A percentile compares a stretch with the other conserved stretches of the same genome.
phyloP scores from a whole-genome alignment of 1,140 invertebrate genomes.

The Pomacea maculata region DNA sequence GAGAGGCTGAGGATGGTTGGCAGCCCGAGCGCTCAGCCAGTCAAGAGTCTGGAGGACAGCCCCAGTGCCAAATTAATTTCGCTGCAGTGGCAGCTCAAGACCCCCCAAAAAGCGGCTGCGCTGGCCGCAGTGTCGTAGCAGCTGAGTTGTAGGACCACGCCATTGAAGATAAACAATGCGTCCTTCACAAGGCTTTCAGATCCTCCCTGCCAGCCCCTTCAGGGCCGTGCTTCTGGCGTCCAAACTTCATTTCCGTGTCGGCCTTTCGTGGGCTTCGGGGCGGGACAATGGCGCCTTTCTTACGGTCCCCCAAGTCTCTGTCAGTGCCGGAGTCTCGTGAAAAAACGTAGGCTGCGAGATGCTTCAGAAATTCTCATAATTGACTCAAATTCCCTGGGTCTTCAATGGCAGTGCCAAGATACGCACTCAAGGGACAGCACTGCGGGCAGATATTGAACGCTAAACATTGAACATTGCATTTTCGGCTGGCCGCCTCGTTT shows the following conservation, averaged over 20 bases:
- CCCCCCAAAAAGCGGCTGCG: background rate
- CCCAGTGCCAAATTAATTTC: slow-evolving; percentile 9
- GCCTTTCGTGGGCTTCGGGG: background rate
- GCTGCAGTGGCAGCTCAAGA: slow-evolving; percentile 4
- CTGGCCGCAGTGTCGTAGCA: background rate
- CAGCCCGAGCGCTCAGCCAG: background rate
- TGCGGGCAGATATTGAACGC: background rate
- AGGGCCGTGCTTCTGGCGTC: background rate
- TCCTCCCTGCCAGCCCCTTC: background rate
- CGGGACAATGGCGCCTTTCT: slow-evolving; percentile 6
- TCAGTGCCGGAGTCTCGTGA: background rate
- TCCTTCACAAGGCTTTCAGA: slow-evolving; percentile 2
- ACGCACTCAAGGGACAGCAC: slow-evolving; percentile 2
- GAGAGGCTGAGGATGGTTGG: background rate
- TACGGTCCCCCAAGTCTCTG: background rate
- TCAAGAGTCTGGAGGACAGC: background rate
- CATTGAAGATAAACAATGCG: slow-evolving; percentile 5
- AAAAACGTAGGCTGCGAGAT: slow-evolving; percentile 2
- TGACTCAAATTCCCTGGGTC: slow-evolving; percentile 7
- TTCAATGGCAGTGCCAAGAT: slow-evolving; percentile 1
- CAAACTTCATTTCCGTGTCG: slow-evolving; percentile 9
- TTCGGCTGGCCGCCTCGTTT: too few relatives aligned
- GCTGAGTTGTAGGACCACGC: background rate
- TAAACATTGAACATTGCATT: too few relatives aligned
- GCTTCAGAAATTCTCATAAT: slow-evolving; percentile 10